Conservation (phyloP, 2,888 invertebrate genomes). For the Sympetrum striolatum region DNA sequence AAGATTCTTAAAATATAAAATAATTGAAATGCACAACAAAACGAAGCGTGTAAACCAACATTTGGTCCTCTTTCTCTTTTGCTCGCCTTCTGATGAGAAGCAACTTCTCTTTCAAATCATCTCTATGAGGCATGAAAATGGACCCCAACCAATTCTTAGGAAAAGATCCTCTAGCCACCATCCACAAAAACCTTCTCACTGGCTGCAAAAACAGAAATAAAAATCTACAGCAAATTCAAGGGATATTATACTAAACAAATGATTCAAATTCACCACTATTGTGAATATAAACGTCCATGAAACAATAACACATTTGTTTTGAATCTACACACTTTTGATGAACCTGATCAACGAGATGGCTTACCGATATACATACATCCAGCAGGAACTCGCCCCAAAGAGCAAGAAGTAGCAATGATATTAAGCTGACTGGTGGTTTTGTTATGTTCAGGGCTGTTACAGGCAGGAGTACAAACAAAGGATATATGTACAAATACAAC, state of each 20-base stretch:
- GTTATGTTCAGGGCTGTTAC: not conserved
- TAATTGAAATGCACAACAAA: too few species aligned
- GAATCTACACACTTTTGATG: not conserved
- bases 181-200: constrained; percentile 1
- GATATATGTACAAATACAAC: constrained; percentile 3
- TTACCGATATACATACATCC: not conserved
- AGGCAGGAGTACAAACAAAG: constrained; percentile 8
- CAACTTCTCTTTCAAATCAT: not conserved
- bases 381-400: not conserved
- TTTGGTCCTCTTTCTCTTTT: not conserved
- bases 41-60: not conserved
- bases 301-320: not conserved
- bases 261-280: not conserved
- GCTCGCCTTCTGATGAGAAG: constrained; percentile 2
- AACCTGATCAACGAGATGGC: not conserved
- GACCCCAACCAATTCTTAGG: not conserved
- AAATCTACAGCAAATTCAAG: not conserved
- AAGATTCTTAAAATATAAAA: too few species aligned
- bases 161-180: not conserved
- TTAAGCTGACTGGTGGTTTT: not conserved
- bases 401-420: not conserved
- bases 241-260: too few species aligned
- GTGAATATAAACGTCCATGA: not conserved
- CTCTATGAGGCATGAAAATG: not conserved
- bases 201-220: not conserved